Percentiles rank a stretch among this genome's conserved stretches.
Evolutionary conservation across 1,140 invertebrate species (phyloP).

Genomic region (Branchinecta lynchi): DNA sequence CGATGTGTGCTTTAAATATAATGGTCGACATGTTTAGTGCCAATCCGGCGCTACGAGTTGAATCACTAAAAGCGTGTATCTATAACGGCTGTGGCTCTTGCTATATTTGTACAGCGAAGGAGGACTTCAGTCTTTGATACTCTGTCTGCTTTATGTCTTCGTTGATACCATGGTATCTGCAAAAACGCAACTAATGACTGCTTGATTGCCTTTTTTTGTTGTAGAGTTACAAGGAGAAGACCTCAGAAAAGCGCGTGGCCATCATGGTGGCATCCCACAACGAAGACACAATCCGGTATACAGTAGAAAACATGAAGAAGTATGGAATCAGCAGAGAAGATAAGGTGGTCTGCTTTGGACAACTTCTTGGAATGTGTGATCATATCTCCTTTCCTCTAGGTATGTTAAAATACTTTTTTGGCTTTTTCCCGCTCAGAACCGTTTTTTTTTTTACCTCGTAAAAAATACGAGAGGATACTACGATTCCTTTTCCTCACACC

Average conservation of each 20-base stretch:
- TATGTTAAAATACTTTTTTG: conserved; percentile 33
- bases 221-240: conserved; percentile 47
- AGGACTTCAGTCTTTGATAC: too few species aligned
- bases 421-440: neutral
- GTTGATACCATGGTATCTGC: too few species aligned
- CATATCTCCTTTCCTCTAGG: conserved; percentile 90
- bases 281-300: conserved; percentile 88
- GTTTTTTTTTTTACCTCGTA: neutral
- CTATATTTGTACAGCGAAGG: too few species aligned
- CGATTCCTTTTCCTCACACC: neutral
- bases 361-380: conserved; percentile 96
- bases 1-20: too few species aligned
- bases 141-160: too few species aligned
- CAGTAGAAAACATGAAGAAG: conserved; percentile 88
- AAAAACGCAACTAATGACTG: too few species aligned
- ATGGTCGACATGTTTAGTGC: too few species aligned
- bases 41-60: too few species aligned
- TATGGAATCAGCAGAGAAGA: conserved; percentile 72
- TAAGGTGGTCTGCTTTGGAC: conserved; percentile 91
- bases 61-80: too few species aligned
- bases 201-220: too few species aligned
- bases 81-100: too few species aligned
- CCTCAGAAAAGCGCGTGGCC: conserved; percentile 60
- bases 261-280: conserved; percentile 98
- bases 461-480: neutral